phyloP scores from a whole-genome alignment of 1,140 invertebrate species.

The Drosophila neocordata region DNA sequence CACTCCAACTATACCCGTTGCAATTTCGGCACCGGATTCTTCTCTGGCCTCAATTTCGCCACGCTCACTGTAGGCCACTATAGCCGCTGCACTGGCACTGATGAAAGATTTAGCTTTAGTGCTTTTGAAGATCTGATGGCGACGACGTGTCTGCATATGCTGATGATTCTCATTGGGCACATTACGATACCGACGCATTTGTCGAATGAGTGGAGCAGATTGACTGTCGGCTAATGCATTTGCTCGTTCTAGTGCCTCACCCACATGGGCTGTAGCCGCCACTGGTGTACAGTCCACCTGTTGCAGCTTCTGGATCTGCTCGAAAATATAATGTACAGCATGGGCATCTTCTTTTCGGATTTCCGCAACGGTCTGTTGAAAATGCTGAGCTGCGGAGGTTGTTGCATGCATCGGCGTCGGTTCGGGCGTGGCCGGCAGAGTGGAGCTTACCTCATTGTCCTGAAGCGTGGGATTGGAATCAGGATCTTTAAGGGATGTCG shows the following conservation, averaged over 20 bases:
- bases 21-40: constrained; percentile 11
- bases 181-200: constrained; percentile 69
- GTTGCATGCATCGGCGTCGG: neutral
- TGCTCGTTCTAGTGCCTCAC: constrained; percentile 12
- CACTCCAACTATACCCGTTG: neutral
- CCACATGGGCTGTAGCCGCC: neutral
- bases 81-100: constrained; percentile 38
- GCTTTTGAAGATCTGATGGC: constrained; percentile 60
- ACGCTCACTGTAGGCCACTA: constrained; percentile 42
- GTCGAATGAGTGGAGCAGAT: constrained; percentile 23
- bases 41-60: neutral
- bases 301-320: constrained; percentile 44
- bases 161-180: constrained; percentile 77
- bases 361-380: constrained; percentile 36
- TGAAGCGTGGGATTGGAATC: constrained; percentile 32
- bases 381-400: neutral
- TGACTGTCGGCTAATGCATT: constrained; percentile 5
- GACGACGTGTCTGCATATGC: constrained; percentile 62
- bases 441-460: constrained; percentile 67
- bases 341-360: constrained; percentile 47
- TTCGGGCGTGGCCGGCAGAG: constrained; percentile 49
- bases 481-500: neutral
- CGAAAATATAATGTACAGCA: constrained; percentile 45
- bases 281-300: constrained; percentile 30
- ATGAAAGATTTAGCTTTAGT: constrained; percentile 52